Evolutionary conservation across 1,140 invertebrate species (phyloP), one percentile per base, ranked within the genome.

Genomic region (Melitaea cinxia): DNA sequence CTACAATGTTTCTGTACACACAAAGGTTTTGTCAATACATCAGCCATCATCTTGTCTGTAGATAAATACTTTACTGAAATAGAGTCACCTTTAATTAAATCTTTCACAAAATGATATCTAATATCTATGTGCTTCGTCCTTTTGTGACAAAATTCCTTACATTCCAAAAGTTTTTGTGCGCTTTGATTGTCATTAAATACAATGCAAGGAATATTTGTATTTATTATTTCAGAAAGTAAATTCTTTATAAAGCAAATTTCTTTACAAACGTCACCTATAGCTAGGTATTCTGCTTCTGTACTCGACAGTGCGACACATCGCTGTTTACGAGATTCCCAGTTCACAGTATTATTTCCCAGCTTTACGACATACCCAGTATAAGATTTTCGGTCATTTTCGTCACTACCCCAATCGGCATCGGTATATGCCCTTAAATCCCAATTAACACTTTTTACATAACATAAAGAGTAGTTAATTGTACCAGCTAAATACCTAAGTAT

Each of bases 241-340:
- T 19, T 54, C 9, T 21, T 54, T 9, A 58, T 17, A 28, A 58
- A 45, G 42, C 17, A 47, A 24, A 33, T n/a, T 10, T 58, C 56
- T 47, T 47, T 58, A 58, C 56, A 58, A 6, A 30, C 56, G n/a
- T 58, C 56, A 26, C n/a, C 26, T 15, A 58, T 42, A 26, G 37
- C 39, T 14, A 58, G 7, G 17, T 58, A 58, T 28, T 58, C 56
- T 9, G 56, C 37, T 19, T 58, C 56, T 30, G 56, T 58, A 30
- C 56, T 58, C 2, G 56, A 58, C 12, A 58, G 23, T 4, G 56
- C 56, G 7, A 58, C 24, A 58, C 23, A 58, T 45, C 30, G 17
- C n/a, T 58, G 37, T 45, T 58, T 58, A 35, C 53, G 53, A 9
- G 53, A 19, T 55, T 55, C 53, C 53, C 53, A 55, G 17, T 55